These are phyloP conservation scores for Connochaetes taurinus DNA, from an alignment of 2,113 vertebrate genomes.

Conservation along the genomic window DNA sequence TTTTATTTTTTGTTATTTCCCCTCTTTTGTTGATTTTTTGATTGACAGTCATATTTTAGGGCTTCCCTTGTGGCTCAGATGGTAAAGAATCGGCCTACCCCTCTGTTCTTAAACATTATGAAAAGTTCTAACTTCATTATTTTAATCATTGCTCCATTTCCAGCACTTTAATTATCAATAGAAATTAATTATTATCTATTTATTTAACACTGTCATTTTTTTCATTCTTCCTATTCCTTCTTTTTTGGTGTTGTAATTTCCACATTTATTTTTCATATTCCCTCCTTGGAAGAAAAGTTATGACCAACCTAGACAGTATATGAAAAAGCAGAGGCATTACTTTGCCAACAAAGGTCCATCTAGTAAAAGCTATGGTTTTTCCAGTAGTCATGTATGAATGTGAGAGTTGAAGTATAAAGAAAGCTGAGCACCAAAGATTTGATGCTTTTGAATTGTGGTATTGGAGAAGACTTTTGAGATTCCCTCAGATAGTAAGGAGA, in stretches of 20 bases:
- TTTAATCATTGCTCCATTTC: background rate
- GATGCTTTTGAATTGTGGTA: background rate
- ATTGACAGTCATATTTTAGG: background rate
- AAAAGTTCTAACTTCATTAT: background rate
- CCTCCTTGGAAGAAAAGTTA: background rate
- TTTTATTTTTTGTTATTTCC: background rate
- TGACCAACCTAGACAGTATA: background rate
- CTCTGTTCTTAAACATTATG: background rate
- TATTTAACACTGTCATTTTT: background rate
- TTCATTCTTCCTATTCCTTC: background rate
- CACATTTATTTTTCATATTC: background rate
- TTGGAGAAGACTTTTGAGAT: background rate
- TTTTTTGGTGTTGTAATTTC: background rate
- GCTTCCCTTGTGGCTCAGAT: background rate
- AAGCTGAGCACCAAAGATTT: background rate
- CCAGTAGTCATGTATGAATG: background rate
- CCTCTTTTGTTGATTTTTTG: background rate
- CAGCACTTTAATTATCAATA: background rate
- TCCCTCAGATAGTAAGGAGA: background rate
- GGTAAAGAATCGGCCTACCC: background rate
- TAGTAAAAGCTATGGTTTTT: background rate
- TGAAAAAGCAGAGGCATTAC: background rate
- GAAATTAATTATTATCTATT: background rate
- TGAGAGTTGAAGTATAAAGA: background rate
- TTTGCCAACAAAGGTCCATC: background rate